These are phyloP conservation scores for Phataginus tetradactyla DNA, from an alignment of 2,797 vertebrate genomes.

Conservation along the genomic window DNA sequence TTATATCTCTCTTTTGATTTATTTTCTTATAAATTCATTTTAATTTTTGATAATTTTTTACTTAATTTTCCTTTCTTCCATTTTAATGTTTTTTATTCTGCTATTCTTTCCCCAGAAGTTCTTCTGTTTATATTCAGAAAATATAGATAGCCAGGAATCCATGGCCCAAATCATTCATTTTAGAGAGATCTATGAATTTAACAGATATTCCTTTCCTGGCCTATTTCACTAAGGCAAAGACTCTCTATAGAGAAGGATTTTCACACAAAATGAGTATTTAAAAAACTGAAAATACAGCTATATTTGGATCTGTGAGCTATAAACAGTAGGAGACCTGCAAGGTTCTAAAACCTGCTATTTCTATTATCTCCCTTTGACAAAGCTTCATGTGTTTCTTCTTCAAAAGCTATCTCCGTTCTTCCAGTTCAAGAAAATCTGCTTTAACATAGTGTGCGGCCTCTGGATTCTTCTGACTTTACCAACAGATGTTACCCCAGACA, in stretches of 20 bases:
- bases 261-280: slow-evolving; percentile 55
- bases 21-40: neutral
- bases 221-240: slow-evolving; percentile 32
- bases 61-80: neutral
- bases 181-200: neutral
- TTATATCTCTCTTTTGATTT: neutral
- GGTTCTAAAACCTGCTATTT: slow-evolving; percentile 48
- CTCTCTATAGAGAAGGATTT: slow-evolving; percentile 56
- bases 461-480: slow-evolving; percentile 61
- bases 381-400: neutral
- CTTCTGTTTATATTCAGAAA: slow-evolving; percentile 56
- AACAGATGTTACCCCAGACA: slow-evolving; percentile 60
- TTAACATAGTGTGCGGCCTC: neutral
- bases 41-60: neutral
- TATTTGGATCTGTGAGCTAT: slow-evolving; percentile 66
- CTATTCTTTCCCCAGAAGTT: neutral
- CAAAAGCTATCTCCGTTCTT: slow-evolving; percentile 2
- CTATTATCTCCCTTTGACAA: slow-evolving; percentile 45
- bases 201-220: neutral
- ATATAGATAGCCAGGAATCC: neutral
- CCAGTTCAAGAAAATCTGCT: slow-evolving; percentile 30
- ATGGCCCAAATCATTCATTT: slow-evolving; percentile 8
- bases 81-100: slow-evolving; percentile 47
- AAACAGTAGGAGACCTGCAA: slow-evolving; percentile 63
- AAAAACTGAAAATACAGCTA: slow-evolving; percentile 67